These are phyloP conservation scores for Napeogenes sylphis DNA, from an alignment of 2,888 invertebrate species.

Conservation along the genomic window DNA sequence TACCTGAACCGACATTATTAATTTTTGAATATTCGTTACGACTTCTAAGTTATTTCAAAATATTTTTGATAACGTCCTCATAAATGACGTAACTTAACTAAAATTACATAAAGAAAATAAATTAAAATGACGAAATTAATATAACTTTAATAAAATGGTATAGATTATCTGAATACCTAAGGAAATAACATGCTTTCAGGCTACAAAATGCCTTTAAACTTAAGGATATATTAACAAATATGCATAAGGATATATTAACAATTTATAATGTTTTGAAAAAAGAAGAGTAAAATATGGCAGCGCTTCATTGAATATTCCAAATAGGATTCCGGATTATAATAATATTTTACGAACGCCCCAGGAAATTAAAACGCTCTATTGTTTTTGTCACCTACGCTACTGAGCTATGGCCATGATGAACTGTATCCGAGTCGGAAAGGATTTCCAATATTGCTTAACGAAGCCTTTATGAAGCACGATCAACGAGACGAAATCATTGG, in stretches of 20 bases:
- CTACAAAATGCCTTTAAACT: neutral
- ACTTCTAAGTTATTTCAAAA: too few species aligned
- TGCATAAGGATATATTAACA: conserved; percentile 11
- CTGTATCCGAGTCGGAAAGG: conserved; percentile 15
- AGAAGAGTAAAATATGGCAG: conserved; percentile 56
- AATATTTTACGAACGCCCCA: conserved; percentile 61
- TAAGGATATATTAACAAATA: conserved; percentile 10
- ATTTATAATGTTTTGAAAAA: neutral
- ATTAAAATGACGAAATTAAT: too few species aligned
- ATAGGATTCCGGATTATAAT: conserved; percentile 58
- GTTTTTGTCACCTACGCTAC: conserved; percentile 49
- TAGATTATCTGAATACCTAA: too few species aligned
- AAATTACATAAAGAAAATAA: too few species aligned
- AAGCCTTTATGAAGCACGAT: conserved; percentile 23
- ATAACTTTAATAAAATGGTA: too few species aligned
- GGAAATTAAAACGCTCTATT: conserved; percentile 69
- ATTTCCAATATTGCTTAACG: conserved; percentile 26
- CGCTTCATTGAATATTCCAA: conserved; percentile 61
- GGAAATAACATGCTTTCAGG: too few species aligned
- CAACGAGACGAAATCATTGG: conserved; percentile 17
- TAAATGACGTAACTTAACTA: too few species aligned
- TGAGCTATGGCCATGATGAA: conserved; percentile 9
- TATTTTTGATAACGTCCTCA: too few species aligned
- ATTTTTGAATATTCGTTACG: too few species aligned
- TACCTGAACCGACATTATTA: too few species aligned